phyloP scores from a whole-genome alignment of 2,888 invertebrate genomes.

The Nephrotoma appendiculata region DNA sequence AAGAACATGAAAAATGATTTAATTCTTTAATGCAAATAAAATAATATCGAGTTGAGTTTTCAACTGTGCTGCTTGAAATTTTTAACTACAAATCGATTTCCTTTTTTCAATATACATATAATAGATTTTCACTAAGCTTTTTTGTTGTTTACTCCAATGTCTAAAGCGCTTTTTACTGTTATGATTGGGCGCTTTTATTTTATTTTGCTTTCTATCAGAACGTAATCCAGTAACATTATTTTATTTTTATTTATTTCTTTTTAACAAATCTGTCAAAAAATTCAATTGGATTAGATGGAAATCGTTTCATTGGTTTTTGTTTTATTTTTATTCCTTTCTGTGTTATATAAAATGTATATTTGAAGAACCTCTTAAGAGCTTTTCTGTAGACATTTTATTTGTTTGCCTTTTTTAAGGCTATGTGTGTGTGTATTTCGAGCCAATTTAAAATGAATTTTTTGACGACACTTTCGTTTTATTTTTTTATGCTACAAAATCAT shows the following conservation, averaged over 20 bases:
- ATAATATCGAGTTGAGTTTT: not conserved
- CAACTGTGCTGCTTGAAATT: not conserved
- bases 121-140: not conserved
- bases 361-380: not conserved
- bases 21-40: not conserved
- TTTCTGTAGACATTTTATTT: not conserved
- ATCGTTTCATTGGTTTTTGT: not conserved
- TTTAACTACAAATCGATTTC: not conserved
- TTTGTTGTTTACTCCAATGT: not conserved
- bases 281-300: not conserved
- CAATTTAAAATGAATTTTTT: not conserved
- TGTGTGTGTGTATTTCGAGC: not conserved
- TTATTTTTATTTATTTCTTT: not conserved
- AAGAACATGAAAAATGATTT: not conserved
- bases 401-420: not conserved
- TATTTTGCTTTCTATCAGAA: not conserved
- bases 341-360: not conserved
- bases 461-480: not conserved
- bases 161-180: not conserved
- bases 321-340: not conserved
- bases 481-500: not conserved
- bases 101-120: not conserved
- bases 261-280: not conserved
- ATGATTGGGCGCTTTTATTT: not conserved
- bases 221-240: not conserved